Evolutionary conservation across 1,140 invertebrate species (phyloP), one percentile per base, ranked within the genome.

Genomic region (Dendroctonus valens): DNA sequence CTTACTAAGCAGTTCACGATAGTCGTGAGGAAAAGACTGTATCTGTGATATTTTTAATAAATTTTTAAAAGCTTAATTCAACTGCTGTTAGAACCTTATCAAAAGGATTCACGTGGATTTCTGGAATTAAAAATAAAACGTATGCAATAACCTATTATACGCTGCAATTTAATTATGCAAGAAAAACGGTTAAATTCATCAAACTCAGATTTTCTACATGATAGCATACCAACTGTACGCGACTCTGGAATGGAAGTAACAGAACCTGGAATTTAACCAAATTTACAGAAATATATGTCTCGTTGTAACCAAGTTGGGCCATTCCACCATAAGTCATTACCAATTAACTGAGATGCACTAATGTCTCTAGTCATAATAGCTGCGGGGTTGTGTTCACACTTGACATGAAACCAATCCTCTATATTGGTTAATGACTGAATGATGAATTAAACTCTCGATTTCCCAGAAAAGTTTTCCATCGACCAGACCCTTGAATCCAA

Each of bases 351-450:
- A 50, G 5, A 11, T 15, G 41, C 1, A 68, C 12, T 14, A n/a
- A n/a, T n/a, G n/a, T 78, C 78, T 26, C 77, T 49, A 37, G 75
- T 73, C 7, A 70, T 46, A 2, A 70, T 59, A 69, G 79, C 78
- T 9, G 76, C 78, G 11, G 78, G 77, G 58, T 80, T 80, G 26
- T 73, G 59, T n/a, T 63, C 38, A 3, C 59, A 61, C 11, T 46
- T 64, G 0, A 83, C 75, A 66, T 82, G 77, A 39, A 58, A 14
- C 82, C 81, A 83, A 40, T 78, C 51, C 7, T 62, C 52, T 0
- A 41, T 44, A 14, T 59, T 46, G 6, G 72, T 70, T 12, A 68
- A 61, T 15, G 58, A 49, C 52, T 75, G 71, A 46, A 80, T 79
- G 62, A n/a, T n/a, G n/a, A n/a, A n/a, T 74, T 60, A 0, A 71